These are phyloP conservation scores for Microplitis mediator DNA, from an alignment of 1,140 invertebrate species.

Conservation along the genomic window DNA sequence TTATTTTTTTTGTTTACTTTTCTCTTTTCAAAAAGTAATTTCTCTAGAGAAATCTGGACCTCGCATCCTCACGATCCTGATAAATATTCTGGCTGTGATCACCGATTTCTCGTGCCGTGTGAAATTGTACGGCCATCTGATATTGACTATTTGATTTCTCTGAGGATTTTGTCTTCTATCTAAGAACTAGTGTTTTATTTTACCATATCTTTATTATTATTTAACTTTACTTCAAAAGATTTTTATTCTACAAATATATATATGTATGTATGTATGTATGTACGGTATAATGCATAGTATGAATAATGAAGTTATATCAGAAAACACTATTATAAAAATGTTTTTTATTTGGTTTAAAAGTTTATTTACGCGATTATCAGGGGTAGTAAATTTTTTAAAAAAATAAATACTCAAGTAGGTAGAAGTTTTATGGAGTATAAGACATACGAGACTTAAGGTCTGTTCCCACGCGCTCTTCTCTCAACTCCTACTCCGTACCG, in stretches of 20 bases:
- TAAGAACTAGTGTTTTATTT: neutral
- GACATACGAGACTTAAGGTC: neutral
- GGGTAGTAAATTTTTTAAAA: too few relatives aligned
- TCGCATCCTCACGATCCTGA: conserved; percentile 26
- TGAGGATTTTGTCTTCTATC: conserved; percentile 14
- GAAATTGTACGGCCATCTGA: conserved; percentile 25
- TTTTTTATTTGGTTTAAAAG: too few relatives aligned
- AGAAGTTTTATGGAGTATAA: neutral
- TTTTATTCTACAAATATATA: too few relatives aligned
- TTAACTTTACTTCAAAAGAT: neutral
- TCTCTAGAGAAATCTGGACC: conserved; percentile 35
- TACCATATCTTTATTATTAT: neutral
- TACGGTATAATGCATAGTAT: too few relatives aligned
- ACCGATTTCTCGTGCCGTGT: conserved; percentile 18
- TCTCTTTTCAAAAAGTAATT: conserved; percentile 25
- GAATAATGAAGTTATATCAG: too few relatives aligned
- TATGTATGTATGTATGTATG: too few relatives aligned
- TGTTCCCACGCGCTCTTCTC: neutral
- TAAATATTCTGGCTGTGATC: conserved; percentile 39
- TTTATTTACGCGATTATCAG: too few relatives aligned
- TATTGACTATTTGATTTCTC: conserved; percentile 30
- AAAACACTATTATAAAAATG: too few relatives aligned
- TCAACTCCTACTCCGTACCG: neutral
- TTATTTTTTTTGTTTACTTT: conserved; percentile 17
- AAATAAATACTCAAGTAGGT: too few relatives aligned